Evolutionary conservation across 2,113 vertebrate genomes (phyloP).

Genomic region (Menidia beryllina): DNA sequence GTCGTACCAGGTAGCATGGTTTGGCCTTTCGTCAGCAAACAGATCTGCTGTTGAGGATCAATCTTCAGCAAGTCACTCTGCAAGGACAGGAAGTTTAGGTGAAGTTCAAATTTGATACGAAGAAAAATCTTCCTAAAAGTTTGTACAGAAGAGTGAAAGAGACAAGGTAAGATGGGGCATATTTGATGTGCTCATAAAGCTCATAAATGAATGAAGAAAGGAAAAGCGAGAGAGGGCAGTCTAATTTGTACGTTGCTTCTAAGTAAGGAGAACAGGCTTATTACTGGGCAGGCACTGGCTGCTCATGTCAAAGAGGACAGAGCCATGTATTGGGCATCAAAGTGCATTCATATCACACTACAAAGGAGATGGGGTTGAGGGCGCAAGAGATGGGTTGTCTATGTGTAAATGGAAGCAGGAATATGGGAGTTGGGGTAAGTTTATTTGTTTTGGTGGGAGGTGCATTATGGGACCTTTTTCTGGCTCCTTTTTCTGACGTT

Average conservation of each 20-base stretch:
- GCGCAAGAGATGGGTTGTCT: constrained; percentile 38
- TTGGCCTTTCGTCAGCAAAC: too few relatives aligned
- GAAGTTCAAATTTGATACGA: too few relatives aligned
- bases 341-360: constrained; percentile 97
- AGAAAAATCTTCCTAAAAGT: constrained; percentile 34
- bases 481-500: constrained; percentile 84
- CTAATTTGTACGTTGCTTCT: constrained; percentile 97
- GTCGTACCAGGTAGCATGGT: too few relatives aligned
- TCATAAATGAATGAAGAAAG: constrained; percentile 42
- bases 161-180: constrained; percentile 24
- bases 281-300: constrained; percentile 98
- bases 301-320: constrained; percentile 98
- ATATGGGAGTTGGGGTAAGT: constrained; percentile 72
- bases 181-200: constrained; percentile 23
- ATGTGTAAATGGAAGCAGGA: constrained; percentile 46
- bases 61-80: too few relatives aligned
- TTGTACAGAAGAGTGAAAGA: constrained; percentile 12
- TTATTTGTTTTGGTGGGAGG: constrained; percentile 94
- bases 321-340: constrained; percentile 99
- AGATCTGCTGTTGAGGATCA: too few relatives aligned
- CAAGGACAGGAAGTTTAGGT: too few relatives aligned
- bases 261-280: constrained; percentile 97
- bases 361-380: constrained; percentile 85
- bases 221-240: constrained; percentile 75
- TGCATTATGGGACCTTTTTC: constrained; percentile 89